Evolutionary conservation across 2,113 vertebrate genomes (phyloP).

Genomic region (Murina feae): DNA sequence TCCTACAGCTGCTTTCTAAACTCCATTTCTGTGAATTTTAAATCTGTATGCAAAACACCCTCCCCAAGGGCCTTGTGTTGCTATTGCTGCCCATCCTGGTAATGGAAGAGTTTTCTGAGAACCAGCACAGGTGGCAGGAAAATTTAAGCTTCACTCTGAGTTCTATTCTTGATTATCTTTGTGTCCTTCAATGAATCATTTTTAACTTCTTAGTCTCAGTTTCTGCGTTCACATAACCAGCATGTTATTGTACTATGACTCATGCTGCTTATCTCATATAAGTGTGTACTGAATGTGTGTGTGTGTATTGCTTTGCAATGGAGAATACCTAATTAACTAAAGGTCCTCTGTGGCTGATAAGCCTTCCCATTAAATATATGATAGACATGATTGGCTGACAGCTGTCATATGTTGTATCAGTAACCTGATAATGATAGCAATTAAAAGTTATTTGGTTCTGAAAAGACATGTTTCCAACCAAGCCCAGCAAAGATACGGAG

Average conservation of each 20-base stretch:
- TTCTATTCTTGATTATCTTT: constrained; percentile 11
- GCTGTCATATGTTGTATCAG: constrained; percentile 51
- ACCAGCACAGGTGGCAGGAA: neutral
- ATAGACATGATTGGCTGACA: constrained; percentile 51
- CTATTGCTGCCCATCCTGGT: neutral
- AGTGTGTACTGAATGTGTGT: constrained; percentile 45
- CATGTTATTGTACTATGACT: neutral
- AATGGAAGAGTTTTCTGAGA: constrained; percentile 14
- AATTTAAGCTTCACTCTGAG: neutral
- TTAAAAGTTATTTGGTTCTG: constrained; percentile 56
- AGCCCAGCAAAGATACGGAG: neutral
- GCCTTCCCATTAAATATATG: constrained; percentile 46
- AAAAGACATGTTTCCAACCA: constrained; percentile 41
- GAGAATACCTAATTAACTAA: constrained; percentile 67
- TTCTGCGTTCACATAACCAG: neutral
- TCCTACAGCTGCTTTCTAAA: neutral
- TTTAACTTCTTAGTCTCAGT: constrained; percentile 23
- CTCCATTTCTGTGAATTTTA: constrained; percentile 1
- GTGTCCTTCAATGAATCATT: constrained; percentile 29
- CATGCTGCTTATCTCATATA: constrained; percentile 37
- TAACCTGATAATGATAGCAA: constrained; percentile 58
- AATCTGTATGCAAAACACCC: constrained; percentile 26
- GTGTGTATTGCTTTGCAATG: constrained; percentile 30
- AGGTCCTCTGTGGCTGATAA: constrained; percentile 54
- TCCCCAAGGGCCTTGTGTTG: constrained; percentile 11